A percentile compares a stretch with the other conserved stretches of the same genome.
Conservation (phyloP, 2,113 vertebrate species). For the Gasterosteus nipponicus region DNA sequence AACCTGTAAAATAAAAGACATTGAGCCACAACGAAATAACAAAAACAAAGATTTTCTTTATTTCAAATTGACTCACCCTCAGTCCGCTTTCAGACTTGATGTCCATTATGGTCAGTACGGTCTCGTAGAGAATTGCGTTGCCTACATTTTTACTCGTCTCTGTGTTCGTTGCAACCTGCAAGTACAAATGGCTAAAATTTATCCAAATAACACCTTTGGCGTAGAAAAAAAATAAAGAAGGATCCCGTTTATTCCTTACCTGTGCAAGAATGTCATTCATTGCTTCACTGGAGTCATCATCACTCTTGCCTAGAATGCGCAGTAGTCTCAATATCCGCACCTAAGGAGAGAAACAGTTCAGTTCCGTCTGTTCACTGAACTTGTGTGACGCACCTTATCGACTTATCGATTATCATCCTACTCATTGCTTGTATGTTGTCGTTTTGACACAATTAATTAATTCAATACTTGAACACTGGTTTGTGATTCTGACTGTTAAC, state of each 20-base stretch:
- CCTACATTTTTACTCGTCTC: conserved; percentile 99
- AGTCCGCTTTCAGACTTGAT: conserved; percentile 99
- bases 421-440: not conserved
- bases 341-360: conserved; percentile 68
- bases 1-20: conserved; percentile 82
- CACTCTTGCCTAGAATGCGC: conserved; percentile 96
- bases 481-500: not conserved
- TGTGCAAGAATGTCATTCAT: conserved; percentile 99
- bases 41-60: not conserved
- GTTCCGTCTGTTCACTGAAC: not conserved
- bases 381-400: not conserved
- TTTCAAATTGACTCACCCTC: conserved; percentile 84
- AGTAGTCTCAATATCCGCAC: conserved; percentile 98
- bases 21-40: not conserved
- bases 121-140: conserved; percentile 99
- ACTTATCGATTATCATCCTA: not conserved
- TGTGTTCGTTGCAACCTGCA: conserved; percentile 97
- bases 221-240: not conserved
- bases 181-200: not conserved
- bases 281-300: conserved; percentile 99
- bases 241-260: conserved; percentile 76
- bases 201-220: not conserved
- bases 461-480: not conserved
- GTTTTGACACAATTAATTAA: not conserved
- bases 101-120: conserved; percentile 99